A percentile compares a stretch with the other conserved stretches of the same genome.
Conservation (phyloP, 2,888 invertebrate species). For the Sesamia inferens region DNA sequence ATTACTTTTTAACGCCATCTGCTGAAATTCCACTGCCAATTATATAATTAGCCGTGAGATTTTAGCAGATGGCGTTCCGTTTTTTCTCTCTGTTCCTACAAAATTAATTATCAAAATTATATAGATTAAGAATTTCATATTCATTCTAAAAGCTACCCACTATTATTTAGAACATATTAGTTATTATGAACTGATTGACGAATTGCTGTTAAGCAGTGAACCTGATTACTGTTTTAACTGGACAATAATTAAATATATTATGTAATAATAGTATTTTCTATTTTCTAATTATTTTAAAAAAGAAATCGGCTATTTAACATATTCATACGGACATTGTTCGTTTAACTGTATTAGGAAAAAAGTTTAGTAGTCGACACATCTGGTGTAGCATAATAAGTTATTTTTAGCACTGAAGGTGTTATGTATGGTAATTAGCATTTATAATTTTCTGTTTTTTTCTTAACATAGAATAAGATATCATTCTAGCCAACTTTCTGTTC, state of each 20-base stretch:
- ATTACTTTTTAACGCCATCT: no score
- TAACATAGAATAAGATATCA: conserved; percentile 5
- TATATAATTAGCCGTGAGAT: neutral
- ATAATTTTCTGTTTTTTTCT: conserved; percentile 33
- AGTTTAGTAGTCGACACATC: conserved; percentile 17
- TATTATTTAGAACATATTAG: neutral
- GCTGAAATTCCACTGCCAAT: no score
- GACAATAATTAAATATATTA: no score
- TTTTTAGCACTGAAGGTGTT: conserved; percentile 53
- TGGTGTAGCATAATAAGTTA: conserved; percentile 37
- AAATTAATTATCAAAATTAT: no score
- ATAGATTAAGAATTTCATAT: neutral
- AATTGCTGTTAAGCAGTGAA: no score
- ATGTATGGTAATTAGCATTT: conserved; percentile 35
- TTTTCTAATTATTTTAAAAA: conserved; percentile 8
- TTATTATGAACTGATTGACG: neutral
- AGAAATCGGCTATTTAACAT: conserved; percentile 7
- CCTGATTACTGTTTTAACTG: no score
- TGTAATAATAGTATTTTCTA: no score
- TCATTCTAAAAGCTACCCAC: neutral
- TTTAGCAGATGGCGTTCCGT: neutral
- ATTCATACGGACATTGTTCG: conserved; percentile 18
- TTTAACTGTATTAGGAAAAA: conserved; percentile 24
- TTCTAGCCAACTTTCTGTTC: neutral
- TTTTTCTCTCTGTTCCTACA: neutral